Evolutionary conservation across 2,797 vertebrate genomes (phyloP).

Genomic region (Sebastes vulpes): DNA sequence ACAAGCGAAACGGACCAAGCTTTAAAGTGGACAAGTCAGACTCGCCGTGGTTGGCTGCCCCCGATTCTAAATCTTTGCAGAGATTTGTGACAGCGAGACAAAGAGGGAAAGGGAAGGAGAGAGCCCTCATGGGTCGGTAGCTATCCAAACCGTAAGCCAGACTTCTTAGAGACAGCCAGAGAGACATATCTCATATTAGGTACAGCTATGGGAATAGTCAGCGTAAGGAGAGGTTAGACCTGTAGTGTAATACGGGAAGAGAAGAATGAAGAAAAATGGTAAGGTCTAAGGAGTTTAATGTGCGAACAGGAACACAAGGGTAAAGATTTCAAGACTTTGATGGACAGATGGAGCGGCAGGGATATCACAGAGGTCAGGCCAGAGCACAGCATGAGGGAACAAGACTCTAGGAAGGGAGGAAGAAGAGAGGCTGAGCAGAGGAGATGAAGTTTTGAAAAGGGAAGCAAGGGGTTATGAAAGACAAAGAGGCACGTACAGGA

Average conservation of each 20-base stretch:
- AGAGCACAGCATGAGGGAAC: neutral
- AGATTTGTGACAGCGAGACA: constrained; percentile 40
- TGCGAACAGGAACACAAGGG: constrained; percentile 8
- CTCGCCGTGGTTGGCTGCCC: constrained; percentile 25
- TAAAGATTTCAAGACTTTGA: constrained; percentile 25
- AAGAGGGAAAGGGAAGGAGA: neutral
- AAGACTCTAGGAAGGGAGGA: neutral
- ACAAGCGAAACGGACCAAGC: neutral
- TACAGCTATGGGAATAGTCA: neutral
- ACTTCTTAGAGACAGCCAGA: neutral
- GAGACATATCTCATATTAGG: neutral
- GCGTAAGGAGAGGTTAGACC: neutral
- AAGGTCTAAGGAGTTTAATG: constrained; percentile 8
- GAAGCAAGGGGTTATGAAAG: neutral
- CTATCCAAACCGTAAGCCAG: constrained; percentile 13
- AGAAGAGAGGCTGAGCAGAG: neutral
- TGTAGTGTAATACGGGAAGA: neutral
- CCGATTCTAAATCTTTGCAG: constrained; percentile 26
- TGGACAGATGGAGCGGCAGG: constrained; percentile 7
- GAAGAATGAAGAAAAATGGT: neutral
- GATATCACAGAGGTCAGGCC: constrained; percentile 24
- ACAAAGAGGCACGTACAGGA: neutral
- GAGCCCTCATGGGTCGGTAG: neutral
- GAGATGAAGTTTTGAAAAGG: neutral
- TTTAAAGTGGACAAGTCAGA: constrained; percentile 45